A percentile compares a stretch with the other conserved stretches of the same genome.
These are phyloP conservation scores for Diglossa brunneiventris DNA, from an alignment of 2,113 vertebrate genomes.

Conservation along the genomic window DNA sequence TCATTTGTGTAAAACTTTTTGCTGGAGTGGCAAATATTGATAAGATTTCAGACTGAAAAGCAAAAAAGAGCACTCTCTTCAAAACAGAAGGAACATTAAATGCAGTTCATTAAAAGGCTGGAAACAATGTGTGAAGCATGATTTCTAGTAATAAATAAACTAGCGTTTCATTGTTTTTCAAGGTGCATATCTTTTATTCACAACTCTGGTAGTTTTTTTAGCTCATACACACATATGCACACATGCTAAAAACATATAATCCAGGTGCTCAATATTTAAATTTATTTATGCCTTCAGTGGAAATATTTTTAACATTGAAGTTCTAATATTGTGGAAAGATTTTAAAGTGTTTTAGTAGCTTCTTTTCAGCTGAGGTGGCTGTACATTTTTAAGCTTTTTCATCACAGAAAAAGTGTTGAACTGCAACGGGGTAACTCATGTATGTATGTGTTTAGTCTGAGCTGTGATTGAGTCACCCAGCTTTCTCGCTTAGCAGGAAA, in stretches of 20 bases:
- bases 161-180: not conserved
- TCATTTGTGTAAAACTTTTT: constrained; percentile 76
- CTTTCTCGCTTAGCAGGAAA: not conserved
- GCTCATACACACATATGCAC: rapidly evolving
- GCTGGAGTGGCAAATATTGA: constrained; percentile 67
- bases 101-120: not conserved
- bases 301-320: not conserved
- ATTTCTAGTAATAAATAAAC: not conserved
- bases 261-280: not conserved
- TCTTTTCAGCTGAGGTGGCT: not conserved
- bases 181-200: not conserved
- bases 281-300: not conserved
- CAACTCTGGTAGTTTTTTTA: not conserved
- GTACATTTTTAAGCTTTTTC: not conserved
- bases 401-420: not conserved
- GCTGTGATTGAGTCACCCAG: not conserved
- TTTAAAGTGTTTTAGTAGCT: not conserved
- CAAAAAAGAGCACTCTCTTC: not conserved
- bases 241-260: not conserved
- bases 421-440: not conserved
- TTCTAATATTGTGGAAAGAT: not conserved
- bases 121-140: not conserved
- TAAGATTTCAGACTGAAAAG: constrained; percentile 25
- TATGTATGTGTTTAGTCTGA: not conserved
- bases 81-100: not conserved